These are phyloP conservation scores for Tinamus guttatus DNA, from an alignment of 2,113 vertebrate genomes.

Conservation along the genomic window DNA sequence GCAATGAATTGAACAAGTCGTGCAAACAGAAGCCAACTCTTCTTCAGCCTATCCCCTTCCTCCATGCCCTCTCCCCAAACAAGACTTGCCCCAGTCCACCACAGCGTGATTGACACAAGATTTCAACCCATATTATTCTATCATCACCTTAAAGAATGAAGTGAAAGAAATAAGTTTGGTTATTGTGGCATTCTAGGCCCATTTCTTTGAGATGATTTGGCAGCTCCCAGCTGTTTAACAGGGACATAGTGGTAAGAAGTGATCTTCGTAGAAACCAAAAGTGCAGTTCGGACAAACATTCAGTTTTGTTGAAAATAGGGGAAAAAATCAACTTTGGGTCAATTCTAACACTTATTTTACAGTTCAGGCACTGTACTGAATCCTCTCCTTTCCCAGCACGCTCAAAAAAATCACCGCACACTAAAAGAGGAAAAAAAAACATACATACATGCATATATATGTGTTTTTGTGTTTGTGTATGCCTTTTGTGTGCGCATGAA, in stretches of 20 bases:
- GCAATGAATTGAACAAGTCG: neutral
- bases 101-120: neutral
- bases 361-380: neutral
- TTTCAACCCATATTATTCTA: neutral
- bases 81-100: neutral
- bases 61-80: neutral
- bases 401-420: neutral
- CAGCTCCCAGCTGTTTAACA: neutral
- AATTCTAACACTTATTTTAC: neutral
- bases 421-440: neutral
- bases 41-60: neutral
- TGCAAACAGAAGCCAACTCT: neutral
- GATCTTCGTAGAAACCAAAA: neutral
- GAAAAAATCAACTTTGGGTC: neutral
- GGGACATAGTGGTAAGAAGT: neutral
- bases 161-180: neutral
- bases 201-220: neutral
- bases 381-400: neutral
- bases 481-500: neutral
- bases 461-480: no score
- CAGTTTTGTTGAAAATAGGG: neutral
- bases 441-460: no score
- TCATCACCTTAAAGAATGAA: neutral
- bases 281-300: neutral
- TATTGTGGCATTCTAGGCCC: neutral